Evolutionary conservation across 1,140 invertebrate species (phyloP), one percentile per base, ranked within the genome.

Genomic region (Pentalonia nigronervosa): DNA sequence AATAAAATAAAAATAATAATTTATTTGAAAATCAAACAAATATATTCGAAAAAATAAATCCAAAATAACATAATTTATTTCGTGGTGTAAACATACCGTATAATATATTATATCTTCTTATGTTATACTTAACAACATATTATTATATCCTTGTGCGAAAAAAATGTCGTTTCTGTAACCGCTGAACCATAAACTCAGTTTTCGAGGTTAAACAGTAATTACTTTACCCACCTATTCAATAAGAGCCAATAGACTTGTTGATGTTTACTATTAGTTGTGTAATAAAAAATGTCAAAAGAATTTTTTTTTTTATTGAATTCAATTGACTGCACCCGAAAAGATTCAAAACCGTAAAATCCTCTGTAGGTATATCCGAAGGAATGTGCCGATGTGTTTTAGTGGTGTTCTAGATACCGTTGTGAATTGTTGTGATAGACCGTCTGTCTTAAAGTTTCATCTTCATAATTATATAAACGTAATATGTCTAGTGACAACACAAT

Each of bases 281-380:
- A 67, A 90, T 60, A 45, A 90, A 90, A 60, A 90, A 45, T 67
- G 53, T 41, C 25, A n/a, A 90, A 90, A 60, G 25, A 14, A 89
- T 56, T 56, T 56, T 34, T 53, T 14, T 41, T 89, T 90, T 60
- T 45, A 90, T 90, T 90, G 56, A 90, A 67, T 67, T 67, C 41
- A 90, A 90, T 90, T 90, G 89, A 67, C 53, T 90, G 89, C 89
- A 2, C 89, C 89, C 89, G 7, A 89, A 89, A 56, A 89, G 9
- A 0, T 41, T 8, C 6, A 25, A 60, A 60, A 67, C 2, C 41
- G 36, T 30, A 23, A 56, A 67, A 67, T 90, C 89, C 25, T 60
- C 14, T 2, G 23, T 41, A 1, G 20, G 56, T 41, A 60, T 25
- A 48, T 25, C 23, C 25, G 36, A 2, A 41, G 17, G 48, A 25